These are phyloP conservation scores for Andrena praecox DNA, from an alignment of 2,888 invertebrate genomes.

Conservation along the genomic window DNA sequence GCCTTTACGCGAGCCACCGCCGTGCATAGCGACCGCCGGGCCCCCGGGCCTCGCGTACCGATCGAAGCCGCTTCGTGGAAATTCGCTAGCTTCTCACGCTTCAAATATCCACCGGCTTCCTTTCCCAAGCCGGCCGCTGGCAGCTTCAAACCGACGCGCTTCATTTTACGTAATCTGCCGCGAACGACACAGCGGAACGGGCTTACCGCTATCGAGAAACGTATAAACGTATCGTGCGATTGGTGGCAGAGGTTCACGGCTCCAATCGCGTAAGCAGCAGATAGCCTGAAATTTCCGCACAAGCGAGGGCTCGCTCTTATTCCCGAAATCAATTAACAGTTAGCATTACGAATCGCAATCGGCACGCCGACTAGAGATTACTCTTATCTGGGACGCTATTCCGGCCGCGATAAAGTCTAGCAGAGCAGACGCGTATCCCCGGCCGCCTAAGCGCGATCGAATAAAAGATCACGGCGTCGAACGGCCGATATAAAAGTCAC, in stretches of 20 bases:
- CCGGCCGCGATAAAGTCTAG: conserved; percentile 59
- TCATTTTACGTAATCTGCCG: background rate
- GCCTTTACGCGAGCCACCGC: conserved; percentile 76
- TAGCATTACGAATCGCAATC: conserved; percentile 60
- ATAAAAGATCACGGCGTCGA: conserved; percentile 39
- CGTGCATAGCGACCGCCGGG: conserved; percentile 65
- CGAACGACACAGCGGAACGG: background rate
- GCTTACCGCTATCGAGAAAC: background rate
- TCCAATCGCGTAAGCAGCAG: conserved; percentile 2
- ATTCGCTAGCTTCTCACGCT: conserved; percentile 46
- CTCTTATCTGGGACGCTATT: conserved; percentile 57
- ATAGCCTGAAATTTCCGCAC: background rate
- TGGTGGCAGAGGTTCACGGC: conserved; percentile 13
- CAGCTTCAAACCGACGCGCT: no score
- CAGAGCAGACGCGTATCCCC: conserved; percentile 39
- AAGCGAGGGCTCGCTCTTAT: background rate
- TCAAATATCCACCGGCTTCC: conserved; percentile 2
- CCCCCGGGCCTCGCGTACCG: conserved; percentile 58
- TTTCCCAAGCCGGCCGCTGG: no score
- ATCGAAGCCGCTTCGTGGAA: conserved; percentile 65
- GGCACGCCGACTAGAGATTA: conserved; percentile 49
- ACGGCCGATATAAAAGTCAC: conserved; percentile 35
- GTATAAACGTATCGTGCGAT: background rate
- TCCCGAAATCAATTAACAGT: conserved; percentile 51
- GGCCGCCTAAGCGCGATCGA: conserved; percentile 10